Evolutionary conservation across 2,797 vertebrate species (phyloP).

Genomic region (Cottoperca gobio): DNA sequence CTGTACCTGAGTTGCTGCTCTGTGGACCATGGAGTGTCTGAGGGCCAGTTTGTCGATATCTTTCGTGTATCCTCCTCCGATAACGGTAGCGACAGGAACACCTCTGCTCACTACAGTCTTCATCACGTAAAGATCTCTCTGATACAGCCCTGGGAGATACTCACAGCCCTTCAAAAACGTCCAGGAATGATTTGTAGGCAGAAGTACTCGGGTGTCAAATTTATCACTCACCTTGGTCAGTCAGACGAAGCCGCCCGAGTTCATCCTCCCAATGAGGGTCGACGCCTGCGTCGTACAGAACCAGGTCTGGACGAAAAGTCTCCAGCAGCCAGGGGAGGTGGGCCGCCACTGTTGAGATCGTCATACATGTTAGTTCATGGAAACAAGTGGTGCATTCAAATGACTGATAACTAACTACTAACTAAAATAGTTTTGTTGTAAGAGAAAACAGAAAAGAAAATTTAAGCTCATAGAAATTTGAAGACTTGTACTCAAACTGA

Average conservation of each 20-base stretch:
- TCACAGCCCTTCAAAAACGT: not conserved
- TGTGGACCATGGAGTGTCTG: conserved; percentile 80
- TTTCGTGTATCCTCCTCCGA: conserved; percentile 78
- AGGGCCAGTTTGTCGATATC: conserved; percentile 73
- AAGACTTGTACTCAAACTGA: not conserved
- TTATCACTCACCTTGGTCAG: conserved; percentile 65
- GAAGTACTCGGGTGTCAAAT: not conserved
- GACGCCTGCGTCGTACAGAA: conserved; percentile 78
- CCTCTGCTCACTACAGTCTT: conserved; percentile 69
- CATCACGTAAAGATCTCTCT: conserved; percentile 78
- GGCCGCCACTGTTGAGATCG: conserved; percentile 60
- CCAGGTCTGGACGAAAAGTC: conserved; percentile 73
- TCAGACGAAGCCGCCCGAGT: conserved; percentile 74
- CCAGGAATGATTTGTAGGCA: not conserved
- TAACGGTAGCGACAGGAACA: conserved; percentile 73
- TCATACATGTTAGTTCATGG: not conserved
- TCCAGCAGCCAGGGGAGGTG: conserved; percentile 76
- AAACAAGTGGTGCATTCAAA: not conserved
- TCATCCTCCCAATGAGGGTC: conserved; percentile 80
- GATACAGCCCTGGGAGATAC: conserved; percentile 66
- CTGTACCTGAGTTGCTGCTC: conserved; percentile 73
- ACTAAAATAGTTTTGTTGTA: not conserved
- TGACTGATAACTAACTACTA: not conserved
- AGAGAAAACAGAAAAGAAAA: too few species aligned
- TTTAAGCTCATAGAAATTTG: too few species aligned